Base-by-base conservation (phyloP, 2,888 invertebrate genomes). In the Oeneis ivallda region DNA sequence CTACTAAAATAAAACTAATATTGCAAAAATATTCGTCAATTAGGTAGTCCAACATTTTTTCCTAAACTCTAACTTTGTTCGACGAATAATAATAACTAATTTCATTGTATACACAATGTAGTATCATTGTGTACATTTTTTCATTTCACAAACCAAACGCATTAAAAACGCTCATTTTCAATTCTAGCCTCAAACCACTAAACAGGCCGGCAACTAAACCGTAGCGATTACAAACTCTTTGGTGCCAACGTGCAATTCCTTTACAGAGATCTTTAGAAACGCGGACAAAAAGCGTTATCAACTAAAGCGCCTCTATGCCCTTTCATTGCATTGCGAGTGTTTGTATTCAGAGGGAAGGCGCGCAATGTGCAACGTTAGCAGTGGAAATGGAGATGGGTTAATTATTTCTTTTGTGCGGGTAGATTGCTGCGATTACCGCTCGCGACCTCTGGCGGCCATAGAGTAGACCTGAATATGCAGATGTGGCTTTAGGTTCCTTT, bases 351-450 rank as follows among this genome's bases (percentile, higher is more conserved):
- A 9, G 39, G 37, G 43, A 0, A 41, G 41, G 66, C 39, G 50
- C 19, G 66, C 59, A 32, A 68, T 54, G 65, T 62, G 52, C 53
- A 49, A 17, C 26, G 74, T 79, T 81, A 80, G 80, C 80, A 83
- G 83, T 84, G 79, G 67, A 74, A 76, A 76, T 74, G 76, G 75
- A 70, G 76, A 83, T 78, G 83, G 82, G 84, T 83, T 88, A 88
- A 88, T 87, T 84, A 86, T 86, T 86, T 88, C 87, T 88, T 88
- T 88, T 86, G 84, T 85, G 81, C 79, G 75, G 74, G 72, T 77
- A 84, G 88, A 87, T 86, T 85, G 86, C 84, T 77, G 80, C 81
- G 85, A 87, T 88, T 85, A 88, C 68, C 62, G 62, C 67, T 70
- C 62, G 62, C 68, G 65, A 68, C 68, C 65, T 65, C 67, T 53